Conservation (phyloP, 1,140 invertebrate species). For the Cydia strobilella region DNA sequence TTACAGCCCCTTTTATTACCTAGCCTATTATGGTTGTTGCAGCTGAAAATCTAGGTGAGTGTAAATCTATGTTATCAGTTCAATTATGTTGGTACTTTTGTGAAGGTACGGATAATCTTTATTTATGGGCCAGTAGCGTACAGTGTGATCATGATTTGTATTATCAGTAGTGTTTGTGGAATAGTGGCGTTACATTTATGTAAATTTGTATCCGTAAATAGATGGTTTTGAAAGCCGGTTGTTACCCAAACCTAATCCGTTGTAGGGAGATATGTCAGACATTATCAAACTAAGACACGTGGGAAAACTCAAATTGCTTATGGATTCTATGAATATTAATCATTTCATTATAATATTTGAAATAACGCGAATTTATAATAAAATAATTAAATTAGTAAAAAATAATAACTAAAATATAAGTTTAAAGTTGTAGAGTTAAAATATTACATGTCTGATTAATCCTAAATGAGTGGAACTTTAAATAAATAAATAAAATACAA, state of each 20-base stretch:
- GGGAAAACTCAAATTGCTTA: too few relatives aligned
- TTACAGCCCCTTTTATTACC: constrained; percentile 52
- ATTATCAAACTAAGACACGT: too few relatives aligned
- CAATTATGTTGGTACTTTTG: constrained; percentile 15
- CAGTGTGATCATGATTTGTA: constrained; percentile 7
- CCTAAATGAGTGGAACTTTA: too few relatives aligned
- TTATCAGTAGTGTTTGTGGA: background rate
- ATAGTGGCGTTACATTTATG: background rate
- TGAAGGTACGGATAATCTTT: background rate
- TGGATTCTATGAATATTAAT: too few relatives aligned
- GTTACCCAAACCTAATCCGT: too few relatives aligned
- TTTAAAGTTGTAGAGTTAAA: too few relatives aligned
- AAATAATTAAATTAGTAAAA: too few relatives aligned
- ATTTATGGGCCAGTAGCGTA: background rate
- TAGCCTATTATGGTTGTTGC: constrained; percentile 43
- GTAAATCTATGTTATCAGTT: constrained; percentile 16
- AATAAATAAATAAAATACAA: constrained; percentile 35
- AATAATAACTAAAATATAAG: too few relatives aligned
- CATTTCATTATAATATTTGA: too few relatives aligned
- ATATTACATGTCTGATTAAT: too few relatives aligned
- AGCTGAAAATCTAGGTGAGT: constrained; percentile 24
- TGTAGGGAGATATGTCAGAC: too few relatives aligned
- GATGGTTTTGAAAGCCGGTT: constrained; percentile 25
- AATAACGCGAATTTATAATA: too few relatives aligned
- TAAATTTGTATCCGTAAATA: background rate